phyloP scores from a whole-genome alignment of 2,888 invertebrate species.

The Caenorhabditis uteleia region DNA sequence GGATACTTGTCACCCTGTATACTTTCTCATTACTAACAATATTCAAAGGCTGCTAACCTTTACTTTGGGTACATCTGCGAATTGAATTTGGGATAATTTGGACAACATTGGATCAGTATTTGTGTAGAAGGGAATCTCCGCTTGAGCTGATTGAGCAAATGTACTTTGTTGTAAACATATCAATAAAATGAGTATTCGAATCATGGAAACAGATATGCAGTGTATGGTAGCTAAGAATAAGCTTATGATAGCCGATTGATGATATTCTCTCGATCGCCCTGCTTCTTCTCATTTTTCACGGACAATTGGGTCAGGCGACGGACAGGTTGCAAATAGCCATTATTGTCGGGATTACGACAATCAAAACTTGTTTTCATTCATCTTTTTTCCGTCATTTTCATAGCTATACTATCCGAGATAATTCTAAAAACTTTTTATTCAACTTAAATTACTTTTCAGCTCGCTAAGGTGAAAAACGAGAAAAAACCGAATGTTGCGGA shows the following conservation, averaged over 20 bases:
- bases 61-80: constrained; percentile 21
- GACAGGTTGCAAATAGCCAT: constrained; percentile 33
- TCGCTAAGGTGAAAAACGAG: too few species aligned
- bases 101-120: constrained; percentile 22
- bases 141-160: constrained; percentile 10
- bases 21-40: too few species aligned
- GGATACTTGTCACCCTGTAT: constrained; percentile 35
- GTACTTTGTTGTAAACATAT: background rate
- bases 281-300: constrained; percentile 18
- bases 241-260: constrained; percentile 35
- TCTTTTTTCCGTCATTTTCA: background rate
- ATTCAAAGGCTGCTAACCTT: too few species aligned
- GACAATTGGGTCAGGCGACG: constrained; percentile 37
- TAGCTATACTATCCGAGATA: too few species aligned
- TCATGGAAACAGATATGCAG: constrained; percentile 3
- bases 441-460: too few species aligned
- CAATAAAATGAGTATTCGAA: constrained; percentile 13
- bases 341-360: constrained; percentile 31
- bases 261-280: constrained; percentile 12
- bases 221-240: constrained; percentile 12
- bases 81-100: constrained; percentile 27
- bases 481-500: too few species aligned
- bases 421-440: too few species aligned
- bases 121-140: constrained; percentile 21
- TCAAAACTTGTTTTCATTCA: constrained; percentile 18